These are phyloP conservation scores for Thymelicus acteon DNA, from an alignment of 2,888 invertebrate genomes.

Conservation along the genomic window DNA sequence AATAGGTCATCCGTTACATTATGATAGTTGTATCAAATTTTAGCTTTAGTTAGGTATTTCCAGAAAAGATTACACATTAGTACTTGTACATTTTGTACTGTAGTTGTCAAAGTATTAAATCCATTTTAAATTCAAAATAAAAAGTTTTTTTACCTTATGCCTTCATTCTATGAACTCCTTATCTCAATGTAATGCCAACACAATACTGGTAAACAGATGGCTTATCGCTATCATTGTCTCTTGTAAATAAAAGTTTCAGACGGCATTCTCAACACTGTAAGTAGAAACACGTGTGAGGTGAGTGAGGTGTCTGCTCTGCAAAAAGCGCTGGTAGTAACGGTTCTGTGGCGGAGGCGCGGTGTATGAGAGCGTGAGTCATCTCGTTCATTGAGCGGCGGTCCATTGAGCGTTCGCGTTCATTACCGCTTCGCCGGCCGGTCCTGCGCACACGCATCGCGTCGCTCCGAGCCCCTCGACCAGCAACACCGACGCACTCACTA, in stretches of 20 bases:
- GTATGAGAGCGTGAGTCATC: conserved; percentile 82
- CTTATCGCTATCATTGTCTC: conserved; percentile 42
- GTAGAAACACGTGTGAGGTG: conserved; percentile 64
- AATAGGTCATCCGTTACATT: too few relatives aligned
- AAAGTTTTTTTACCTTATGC: not conserved
- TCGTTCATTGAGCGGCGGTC: conserved; percentile 66
- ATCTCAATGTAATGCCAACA: conserved; percentile 40
- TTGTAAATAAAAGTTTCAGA: conserved; percentile 35
- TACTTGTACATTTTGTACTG: too few relatives aligned
- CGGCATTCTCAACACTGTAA: conserved; percentile 53
- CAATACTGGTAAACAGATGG: conserved; percentile 56
- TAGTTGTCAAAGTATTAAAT: not conserved
- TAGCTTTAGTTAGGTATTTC: too few relatives aligned
- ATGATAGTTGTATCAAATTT: too few relatives aligned
- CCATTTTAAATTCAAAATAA: not conserved
- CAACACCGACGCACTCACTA: conserved; percentile 73
- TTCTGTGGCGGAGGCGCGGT: conserved; percentile 78
- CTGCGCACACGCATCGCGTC: conserved; percentile 80
- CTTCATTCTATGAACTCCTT: conserved; percentile 30
- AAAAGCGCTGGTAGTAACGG: conserved; percentile 62
- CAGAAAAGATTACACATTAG: too few relatives aligned
- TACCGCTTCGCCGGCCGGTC: conserved; percentile 83
- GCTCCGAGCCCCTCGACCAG: conserved; percentile 54
- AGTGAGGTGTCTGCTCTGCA: conserved; percentile 69
- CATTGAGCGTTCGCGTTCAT: conserved; percentile 82